Percentiles rank a stretch among this genome's conserved stretches.
These are phyloP conservation scores for Toxostoma redivivum DNA, from an alignment of 2,113 vertebrate species.

Conservation along the genomic window DNA sequence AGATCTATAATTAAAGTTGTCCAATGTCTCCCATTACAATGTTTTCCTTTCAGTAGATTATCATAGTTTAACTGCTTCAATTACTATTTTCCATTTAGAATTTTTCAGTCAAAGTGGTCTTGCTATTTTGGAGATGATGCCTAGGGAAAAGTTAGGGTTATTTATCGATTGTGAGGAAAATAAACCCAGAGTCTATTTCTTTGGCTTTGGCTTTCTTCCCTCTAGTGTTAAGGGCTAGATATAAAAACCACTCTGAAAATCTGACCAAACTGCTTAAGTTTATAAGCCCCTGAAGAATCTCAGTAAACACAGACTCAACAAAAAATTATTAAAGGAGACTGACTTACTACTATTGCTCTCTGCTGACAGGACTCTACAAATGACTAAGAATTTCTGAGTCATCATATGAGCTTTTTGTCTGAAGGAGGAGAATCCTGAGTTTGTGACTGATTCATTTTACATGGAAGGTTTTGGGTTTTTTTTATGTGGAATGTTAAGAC, in stretches of 20 bases:
- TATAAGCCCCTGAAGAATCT: slow-evolving; percentile 34
- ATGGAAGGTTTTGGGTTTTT: background rate
- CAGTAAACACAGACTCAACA: background rate
- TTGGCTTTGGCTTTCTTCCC: slow-evolving; percentile 15
- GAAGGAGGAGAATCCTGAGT: background rate
- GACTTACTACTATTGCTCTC: background rate
- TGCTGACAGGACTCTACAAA: background rate
- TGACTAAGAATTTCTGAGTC: background rate
- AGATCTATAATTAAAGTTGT: background rate
- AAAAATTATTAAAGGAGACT: slow-evolving; percentile 2
- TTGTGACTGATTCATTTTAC: background rate
- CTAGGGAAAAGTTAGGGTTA: background rate
- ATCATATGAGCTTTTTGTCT: background rate
- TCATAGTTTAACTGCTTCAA: background rate
- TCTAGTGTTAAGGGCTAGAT: background rate
- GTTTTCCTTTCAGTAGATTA: background rate
- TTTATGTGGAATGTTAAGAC: background rate
- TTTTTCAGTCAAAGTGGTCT: background rate
- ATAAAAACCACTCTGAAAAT: slow-evolving; percentile 5
- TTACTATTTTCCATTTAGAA: background rate
- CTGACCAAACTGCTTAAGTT: slow-evolving; percentile 14
- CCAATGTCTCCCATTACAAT: background rate
- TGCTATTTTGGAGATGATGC: background rate
- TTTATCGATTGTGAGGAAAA: background rate
- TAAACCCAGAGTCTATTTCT: background rate